Evolutionary conservation across 92 coral and sea anemone species (phyloP).

Genomic region (Bergia puertoricense): DNA sequence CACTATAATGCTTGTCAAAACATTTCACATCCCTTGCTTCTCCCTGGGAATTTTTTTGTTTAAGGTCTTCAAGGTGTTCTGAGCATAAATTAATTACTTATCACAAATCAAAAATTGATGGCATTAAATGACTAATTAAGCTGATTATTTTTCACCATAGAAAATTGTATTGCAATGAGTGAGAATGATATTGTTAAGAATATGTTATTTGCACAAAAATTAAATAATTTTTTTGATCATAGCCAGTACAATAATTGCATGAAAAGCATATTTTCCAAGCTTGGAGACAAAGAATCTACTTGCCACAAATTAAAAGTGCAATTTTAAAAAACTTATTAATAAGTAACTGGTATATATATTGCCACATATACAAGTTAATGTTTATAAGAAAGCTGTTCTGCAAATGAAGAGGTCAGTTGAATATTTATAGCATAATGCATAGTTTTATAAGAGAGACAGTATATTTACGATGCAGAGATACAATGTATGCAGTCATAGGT

Average conservation of each 20-base stretch:
- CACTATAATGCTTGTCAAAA: neutral
- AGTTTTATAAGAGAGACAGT: conserved; percentile 34
- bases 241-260: neutral
- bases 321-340: neutral
- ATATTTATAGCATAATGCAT: conserved; percentile 45
- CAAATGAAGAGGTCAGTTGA: conserved; percentile 20
- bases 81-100: neutral
- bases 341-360: neutral
- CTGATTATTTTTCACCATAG: conserved; percentile 17
- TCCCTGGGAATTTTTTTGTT: neutral
- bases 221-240: neutral
- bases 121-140: neutral
- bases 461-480: conserved; percentile 36
- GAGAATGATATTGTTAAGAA: neutral
- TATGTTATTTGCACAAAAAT: conserved; percentile 4
- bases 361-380: conserved; percentile 14
- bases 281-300: neutral
- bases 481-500: conserved; percentile 29
- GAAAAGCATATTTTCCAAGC: neutral
- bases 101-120: neutral
- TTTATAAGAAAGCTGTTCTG: conserved; percentile 38
- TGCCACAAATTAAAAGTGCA: neutral
- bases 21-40: neutral
- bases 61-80: neutral
- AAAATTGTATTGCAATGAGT: conserved; percentile 5